Evolutionary conservation across 2,888 invertebrate species (phyloP).

Genomic region (Xestia rhomboidea): DNA sequence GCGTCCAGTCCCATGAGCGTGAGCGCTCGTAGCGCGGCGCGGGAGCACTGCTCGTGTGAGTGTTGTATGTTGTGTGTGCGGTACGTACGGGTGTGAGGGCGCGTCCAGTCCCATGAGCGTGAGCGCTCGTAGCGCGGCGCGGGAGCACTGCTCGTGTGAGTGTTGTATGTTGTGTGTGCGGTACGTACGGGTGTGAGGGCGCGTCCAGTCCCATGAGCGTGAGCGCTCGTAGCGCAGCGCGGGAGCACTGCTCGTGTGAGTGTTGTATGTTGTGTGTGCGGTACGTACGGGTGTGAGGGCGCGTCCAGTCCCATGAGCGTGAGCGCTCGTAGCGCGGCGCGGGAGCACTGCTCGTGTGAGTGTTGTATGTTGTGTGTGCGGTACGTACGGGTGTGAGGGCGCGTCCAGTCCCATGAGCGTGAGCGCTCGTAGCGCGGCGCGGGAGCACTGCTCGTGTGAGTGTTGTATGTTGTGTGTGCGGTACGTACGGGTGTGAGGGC

Average conservation of each 20-base stretch:
- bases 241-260: neutral
- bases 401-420: conserved; percentile 14
- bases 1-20: conserved; percentile 4
- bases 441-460: neutral
- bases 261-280: neutral
- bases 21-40: conserved; percentile 1
- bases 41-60: conserved; percentile 5
- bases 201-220: conserved; percentile 3
- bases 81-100: conserved; percentile 8
- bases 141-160: conserved; percentile 1
- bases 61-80: neutral
- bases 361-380: neutral
- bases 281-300: conserved; percentile 6
- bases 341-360: conserved; percentile 4
- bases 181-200: conserved; percentile 1
- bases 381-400: conserved; percentile 5
- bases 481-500: conserved; percentile 28
- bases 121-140: neutral
- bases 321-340: conserved; percentile 1
- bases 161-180: neutral
- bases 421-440: neutral
- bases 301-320: conserved; percentile 4
- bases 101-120: conserved; percentile 1
- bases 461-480: neutral
- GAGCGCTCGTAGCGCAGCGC: conserved; percentile 1